Conservation (phyloP, 2,113 vertebrate species). For the Diphyllodes magnificus region DNA sequence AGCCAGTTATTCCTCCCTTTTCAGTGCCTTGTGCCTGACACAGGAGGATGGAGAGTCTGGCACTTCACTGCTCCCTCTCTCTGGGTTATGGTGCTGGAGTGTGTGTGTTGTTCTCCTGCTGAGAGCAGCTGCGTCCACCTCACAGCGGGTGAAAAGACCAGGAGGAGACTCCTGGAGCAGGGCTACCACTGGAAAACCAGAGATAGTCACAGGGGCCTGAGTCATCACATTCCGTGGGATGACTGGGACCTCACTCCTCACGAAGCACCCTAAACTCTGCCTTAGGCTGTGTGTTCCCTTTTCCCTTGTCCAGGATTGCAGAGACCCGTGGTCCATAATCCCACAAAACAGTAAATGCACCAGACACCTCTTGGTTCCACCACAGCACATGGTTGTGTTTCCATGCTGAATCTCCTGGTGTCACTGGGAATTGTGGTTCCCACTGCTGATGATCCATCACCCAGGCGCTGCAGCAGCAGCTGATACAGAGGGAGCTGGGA, state of each 20-base stretch:
- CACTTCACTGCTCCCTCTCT: neutral
- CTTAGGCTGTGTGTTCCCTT: neutral
- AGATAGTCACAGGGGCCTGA: neutral
- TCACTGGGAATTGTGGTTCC: neutral
- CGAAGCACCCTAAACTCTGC: neutral
- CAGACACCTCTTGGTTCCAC: neutral
- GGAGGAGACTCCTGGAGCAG: neutral
- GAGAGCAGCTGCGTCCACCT: neutral
- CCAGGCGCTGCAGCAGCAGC: neutral
- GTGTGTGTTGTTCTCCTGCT: neutral
- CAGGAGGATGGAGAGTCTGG: neutral
- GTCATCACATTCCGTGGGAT: neutral
- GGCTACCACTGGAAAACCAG: neutral
- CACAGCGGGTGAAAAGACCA: neutral
- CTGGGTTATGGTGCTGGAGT: neutral
- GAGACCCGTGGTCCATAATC: rapidly evolving
- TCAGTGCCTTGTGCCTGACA: neutral
- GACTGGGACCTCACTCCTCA: neutral
- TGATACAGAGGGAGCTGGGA: neutral
- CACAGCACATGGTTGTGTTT: neutral
- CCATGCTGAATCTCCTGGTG: neutral
- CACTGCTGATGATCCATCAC: rapidly evolving
- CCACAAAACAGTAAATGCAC: neutral
- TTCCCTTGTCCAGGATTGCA: too few relatives aligned
- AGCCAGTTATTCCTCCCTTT: neutral